Conservation (phyloP, 2,888 invertebrate species). For the Meiosimyza platycephala region DNA sequence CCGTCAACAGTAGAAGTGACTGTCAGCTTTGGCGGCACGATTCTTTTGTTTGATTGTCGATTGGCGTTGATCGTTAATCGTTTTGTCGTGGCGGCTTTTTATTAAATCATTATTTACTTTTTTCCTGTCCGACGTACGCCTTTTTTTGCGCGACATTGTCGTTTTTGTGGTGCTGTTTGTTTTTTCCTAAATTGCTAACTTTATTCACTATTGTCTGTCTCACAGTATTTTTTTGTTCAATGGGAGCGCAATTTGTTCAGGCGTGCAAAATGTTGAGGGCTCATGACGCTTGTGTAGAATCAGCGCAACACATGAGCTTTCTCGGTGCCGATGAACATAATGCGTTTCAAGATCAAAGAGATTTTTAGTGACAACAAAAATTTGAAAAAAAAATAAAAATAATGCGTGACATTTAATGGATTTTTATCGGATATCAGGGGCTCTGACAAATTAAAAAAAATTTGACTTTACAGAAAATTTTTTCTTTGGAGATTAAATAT, state of each 20-base stretch:
- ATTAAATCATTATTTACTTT: slow-evolving; percentile 35
- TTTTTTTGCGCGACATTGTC: no score
- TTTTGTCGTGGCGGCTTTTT: slow-evolving; percentile 38
- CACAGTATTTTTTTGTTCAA: not conserved
- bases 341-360: slow-evolving; percentile 32
- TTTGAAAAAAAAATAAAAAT: not conserved
- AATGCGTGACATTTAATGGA: slow-evolving; percentile 7
- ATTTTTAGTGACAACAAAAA: slow-evolving; percentile 25
- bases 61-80: slow-evolving; percentile 33
- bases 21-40: slow-evolving; percentile 15
- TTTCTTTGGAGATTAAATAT: no score
- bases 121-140: not conserved
- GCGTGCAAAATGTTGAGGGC: slow-evolving; percentile 31
- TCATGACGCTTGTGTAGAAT: slow-evolving; percentile 27
- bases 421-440: not conserved
- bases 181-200: no score
- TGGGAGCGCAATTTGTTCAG: slow-evolving; percentile 24
- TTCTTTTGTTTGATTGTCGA: slow-evolving; percentile 33
- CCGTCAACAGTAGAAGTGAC: not conserved
- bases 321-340: not conserved
- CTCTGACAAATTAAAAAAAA: no score
- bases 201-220: not conserved
- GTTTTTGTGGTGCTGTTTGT: no score
- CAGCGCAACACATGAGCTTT: slow-evolving; percentile 3
- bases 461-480: no score